phyloP scores from a whole-genome alignment of 92 coral and sea anemone genomes.

The Scolanthus callimorphus region DNA sequence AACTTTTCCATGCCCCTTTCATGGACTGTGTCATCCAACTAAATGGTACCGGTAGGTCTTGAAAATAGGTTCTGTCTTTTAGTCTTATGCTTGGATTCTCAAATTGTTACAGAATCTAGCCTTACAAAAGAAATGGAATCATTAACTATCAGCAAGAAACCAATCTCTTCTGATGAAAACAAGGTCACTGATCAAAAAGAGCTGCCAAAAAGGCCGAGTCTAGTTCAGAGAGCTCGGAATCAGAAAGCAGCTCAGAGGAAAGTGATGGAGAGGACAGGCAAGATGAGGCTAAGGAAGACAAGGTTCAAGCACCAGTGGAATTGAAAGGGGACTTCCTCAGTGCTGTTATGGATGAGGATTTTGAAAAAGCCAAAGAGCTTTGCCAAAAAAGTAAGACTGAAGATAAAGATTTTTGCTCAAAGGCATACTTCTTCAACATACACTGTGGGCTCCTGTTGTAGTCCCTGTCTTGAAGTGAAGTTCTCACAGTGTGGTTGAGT shows the following conservation, averaged over 20 bases:
- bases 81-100: neutral
- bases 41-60: too few species aligned
- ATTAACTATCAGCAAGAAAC: neutral
- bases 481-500: too few species aligned
- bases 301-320: conserved; percentile 59
- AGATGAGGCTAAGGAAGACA: conserved; percentile 5
- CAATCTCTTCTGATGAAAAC: neutral
- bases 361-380: conserved; percentile 64
- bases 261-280: conserved; percentile 17
- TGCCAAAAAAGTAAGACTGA: conserved; percentile 75
- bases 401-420: too few species aligned
- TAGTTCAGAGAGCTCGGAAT: conserved; percentile 37
- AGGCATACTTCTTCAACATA: too few species aligned
- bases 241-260: conserved; percentile 27
- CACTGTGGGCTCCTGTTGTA: too few species aligned
- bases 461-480: neutral
- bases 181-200: neutral
- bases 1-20: too few species aligned
- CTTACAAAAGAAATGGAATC: conserved; percentile 2
- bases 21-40: too few species aligned
- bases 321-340: conserved; percentile 73
- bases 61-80: too few species aligned
- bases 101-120: neutral
- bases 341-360: conserved; percentile 74
- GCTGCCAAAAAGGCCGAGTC: neutral